A percentile compares a stretch with the other conserved stretches of the same genome.
These are phyloP conservation scores for Drosophila macrothrix DNA, from an alignment of 2,888 invertebrate species.

Conservation along the genomic window DNA sequence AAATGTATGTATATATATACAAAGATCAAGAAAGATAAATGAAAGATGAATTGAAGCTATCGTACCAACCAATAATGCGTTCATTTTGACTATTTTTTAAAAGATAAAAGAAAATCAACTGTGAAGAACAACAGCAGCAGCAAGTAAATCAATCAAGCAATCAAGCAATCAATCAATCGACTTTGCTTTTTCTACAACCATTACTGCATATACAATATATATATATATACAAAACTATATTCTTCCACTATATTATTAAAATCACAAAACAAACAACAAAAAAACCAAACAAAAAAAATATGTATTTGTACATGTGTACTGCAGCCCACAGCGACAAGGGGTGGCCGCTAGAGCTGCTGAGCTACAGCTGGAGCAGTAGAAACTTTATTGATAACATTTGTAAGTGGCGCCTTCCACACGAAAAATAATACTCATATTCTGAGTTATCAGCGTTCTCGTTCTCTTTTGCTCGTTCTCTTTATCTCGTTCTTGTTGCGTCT, in stretches of 20 bases:
- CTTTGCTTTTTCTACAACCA: conserved; percentile 81
- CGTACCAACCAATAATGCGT: conserved; percentile 77
- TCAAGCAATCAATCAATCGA: conserved; percentile 71
- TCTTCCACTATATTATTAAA: conserved; percentile 77
- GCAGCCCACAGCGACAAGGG: conserved; percentile 84
- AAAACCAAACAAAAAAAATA: conserved; percentile 54
- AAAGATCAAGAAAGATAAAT: conserved; percentile 37
- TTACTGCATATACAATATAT: conserved; percentile 64
- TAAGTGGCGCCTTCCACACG: conserved; percentile 78
- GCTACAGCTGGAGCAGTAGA: conserved; percentile 84
- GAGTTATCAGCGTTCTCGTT: conserved; percentile 25
- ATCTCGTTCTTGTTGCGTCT: conserved; percentile 47
- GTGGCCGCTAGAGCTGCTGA: conserved; percentile 82
- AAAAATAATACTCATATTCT: neutral
- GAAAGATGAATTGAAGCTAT: conserved; percentile 43
- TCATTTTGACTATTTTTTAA: conserved; percentile 66
- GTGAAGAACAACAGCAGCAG: conserved; percentile 50
- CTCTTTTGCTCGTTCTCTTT: conserved; percentile 12
- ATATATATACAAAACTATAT: conserved; percentile 52
- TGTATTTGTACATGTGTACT: conserved; percentile 82
- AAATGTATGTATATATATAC: neutral
- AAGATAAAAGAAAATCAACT: neutral
- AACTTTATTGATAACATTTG: conserved; percentile 85
- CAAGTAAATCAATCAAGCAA: conserved; percentile 62
- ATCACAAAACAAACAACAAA: conserved; percentile 41